These are phyloP conservation scores for Scomberomorus guttatus DNA, from an alignment of 2,797 vertebrate species.

Conservation along the genomic window DNA sequence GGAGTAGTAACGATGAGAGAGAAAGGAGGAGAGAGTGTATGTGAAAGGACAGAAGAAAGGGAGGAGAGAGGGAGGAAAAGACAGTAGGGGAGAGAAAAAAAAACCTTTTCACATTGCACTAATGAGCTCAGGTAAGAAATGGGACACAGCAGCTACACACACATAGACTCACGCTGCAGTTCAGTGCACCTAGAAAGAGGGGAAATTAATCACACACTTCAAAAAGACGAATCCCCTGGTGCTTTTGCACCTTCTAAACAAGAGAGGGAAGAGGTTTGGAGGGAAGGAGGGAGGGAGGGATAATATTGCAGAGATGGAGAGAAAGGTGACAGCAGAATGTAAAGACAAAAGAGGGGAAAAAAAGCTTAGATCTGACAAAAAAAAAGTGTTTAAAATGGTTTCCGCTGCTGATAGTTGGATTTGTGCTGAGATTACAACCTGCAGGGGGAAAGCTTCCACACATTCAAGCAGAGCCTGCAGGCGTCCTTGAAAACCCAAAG, in stretches of 20 bases:
- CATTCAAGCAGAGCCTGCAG: constrained; percentile 51
- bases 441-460: constrained; percentile 52
- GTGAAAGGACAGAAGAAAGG: constrained; percentile 46
- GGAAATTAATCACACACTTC: constrained; percentile 83
- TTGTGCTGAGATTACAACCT: constrained; percentile 74
- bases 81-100: constrained; percentile 30
- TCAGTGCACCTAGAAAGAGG: constrained; percentile 71
- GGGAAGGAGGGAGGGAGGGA: constrained; percentile 34
- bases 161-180: constrained; percentile 58
- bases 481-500: constrained; percentile 67
- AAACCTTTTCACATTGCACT: constrained; percentile 65
- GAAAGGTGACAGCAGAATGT: constrained; percentile 33
- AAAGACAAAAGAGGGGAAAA: constrained; percentile 22
- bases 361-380: constrained; percentile 53
- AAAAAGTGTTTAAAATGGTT: constrained; percentile 61
- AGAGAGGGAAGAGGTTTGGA: constrained; percentile 39
- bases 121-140: constrained; percentile 82
- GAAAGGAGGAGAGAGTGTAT: constrained; percentile 12
- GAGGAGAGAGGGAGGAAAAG: constrained; percentile 27
- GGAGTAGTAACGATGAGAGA: constrained; percentile 28
- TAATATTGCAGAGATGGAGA: constrained; percentile 44
- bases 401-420: constrained; percentile 68
- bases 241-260: constrained; percentile 69
- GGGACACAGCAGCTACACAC: constrained; percentile 65
- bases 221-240: constrained; percentile 77